A percentile compares a stretch with the other conserved stretches of the same genome.
Evolutionary conservation across 2,113 vertebrate genomes (phyloP).

Genomic region (Coptodon bakossiorum): DNA sequence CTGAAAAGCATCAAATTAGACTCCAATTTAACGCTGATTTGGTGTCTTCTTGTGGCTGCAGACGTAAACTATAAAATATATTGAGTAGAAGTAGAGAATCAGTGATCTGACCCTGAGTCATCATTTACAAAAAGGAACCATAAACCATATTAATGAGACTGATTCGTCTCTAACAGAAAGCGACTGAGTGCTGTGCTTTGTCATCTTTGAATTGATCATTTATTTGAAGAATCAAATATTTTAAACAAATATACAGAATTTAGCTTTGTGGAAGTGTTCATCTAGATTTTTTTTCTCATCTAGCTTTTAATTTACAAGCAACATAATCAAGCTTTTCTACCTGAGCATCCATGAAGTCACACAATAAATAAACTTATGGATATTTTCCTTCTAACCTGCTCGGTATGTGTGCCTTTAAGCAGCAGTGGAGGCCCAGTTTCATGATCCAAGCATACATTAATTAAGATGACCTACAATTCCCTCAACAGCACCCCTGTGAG

Average conservation of each 20-base stretch:
- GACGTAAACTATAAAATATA: not conserved
- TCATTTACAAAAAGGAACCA: not conserved
- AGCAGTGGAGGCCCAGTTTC: not conserved
- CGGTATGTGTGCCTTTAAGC: not conserved
- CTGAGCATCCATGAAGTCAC: not conserved
- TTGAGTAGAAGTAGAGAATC: not conserved
- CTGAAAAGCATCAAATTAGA: not conserved
- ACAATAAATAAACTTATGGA: not conserved
- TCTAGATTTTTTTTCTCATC: not conserved
- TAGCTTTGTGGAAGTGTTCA: not conserved
- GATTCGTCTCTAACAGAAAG: not conserved
- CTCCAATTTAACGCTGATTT: not conserved
- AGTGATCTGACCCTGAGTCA: not conserved
- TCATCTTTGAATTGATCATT: not conserved
- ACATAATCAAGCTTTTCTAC: not conserved
- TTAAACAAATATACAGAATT: not conserved
- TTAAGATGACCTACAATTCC: conserved; percentile 11
- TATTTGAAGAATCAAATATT: not conserved
- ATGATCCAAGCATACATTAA: not conserved
- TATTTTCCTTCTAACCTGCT: not conserved
- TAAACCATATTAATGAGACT: not conserved
- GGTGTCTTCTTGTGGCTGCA: not conserved
- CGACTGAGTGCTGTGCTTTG: not conserved
- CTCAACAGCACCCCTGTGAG: not conserved
- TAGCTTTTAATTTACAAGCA: not conserved